Base-by-base conservation (phyloP, 2,797 vertebrate species). In the Chelidonichthys spinosus region DNA sequence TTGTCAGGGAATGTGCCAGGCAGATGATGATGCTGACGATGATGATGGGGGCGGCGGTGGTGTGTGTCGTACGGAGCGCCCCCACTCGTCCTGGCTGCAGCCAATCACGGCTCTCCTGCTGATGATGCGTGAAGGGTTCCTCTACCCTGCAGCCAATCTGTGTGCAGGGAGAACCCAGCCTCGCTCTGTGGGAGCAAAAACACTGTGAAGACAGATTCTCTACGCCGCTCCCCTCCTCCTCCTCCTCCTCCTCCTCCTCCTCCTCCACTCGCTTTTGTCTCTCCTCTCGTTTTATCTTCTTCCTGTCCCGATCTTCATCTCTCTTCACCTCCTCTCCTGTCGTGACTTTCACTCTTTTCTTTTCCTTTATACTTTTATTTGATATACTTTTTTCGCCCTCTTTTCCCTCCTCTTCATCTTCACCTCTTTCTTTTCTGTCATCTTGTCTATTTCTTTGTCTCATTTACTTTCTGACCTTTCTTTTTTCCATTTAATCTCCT, bases 51-150 rank as follows among this genome's bases (percentile, higher is more conserved):
- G 25, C 25, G 25, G 25, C 25, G 8, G 39, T 33, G 73, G 10
- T 44, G 61, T 25, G 42, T 61, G 44, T 58, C 2, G 10, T 37
- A 49, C 4, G 7, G 46, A 63, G 18, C 61, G 37, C 56, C 49
- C 52, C 60, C 60, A 17, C 56, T 43, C n/a, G 3, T 13, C 37
- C 5, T 42, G 0, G 18, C 53, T 7, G 25, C 60, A 58, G 72
- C 81, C 81, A 79, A 69, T 82, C 75, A 25, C 53, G 50, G 72
- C 63, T 37, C 40, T 42, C 11, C 25, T 43, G 62, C 5, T 50
- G 61, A 69, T 70, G 70, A 74, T 70, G 70, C 33, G 11, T 62
- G 61, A 54, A 47, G 47, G 58, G 4, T 58, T 58, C 17, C 68
- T 66, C 33, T 6, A 39, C 11, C 47, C 56, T 59, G 58, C 64